Evolutionary conservation across 1,140 invertebrate genomes (phyloP), one percentile per base, ranked within the genome.

Genomic region (Drosophila sulfurigaster): DNA sequence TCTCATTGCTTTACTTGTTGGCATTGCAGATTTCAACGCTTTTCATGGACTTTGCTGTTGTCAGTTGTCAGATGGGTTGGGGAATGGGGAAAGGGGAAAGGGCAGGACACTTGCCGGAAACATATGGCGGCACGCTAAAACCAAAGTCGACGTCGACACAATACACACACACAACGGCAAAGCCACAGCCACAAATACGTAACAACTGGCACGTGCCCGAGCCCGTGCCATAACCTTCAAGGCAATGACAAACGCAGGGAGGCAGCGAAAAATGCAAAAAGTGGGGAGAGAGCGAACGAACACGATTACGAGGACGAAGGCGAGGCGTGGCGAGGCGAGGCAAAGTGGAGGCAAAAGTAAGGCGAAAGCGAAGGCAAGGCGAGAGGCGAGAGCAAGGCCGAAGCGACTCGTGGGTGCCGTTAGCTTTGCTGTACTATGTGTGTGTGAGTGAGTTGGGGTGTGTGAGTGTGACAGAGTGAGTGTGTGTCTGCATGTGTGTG

Each of bases 51-150:
- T 79, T 78, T 46, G 45, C 32, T 11, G 51, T 1, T 16, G 41
- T 5, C 30, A 32, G 5, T 38, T 38, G 35, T 7, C 2, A 25
- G 1, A 20, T 7, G 16, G 11, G 10, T 25, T 30, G 32, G 51
- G 16, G 6, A 11, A 0, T 30, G 32, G 51, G 16, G 6, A 11
- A 0, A 0, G n/a, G 20, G 7, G 56, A 45, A 63, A 41, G 13
- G 69, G 69, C 72, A 75, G 82, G 78, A 82, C 83, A 87, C 85
- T 87, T 87, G 85, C 83, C 83, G 83, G 83, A 88, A 88, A 89
- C 83, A 88, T 88, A 88, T 88, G 83, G 83, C 80, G 76, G 80
- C 85, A 81, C 78, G 85, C 83, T 88, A 88, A 87, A 89, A 83
- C 83, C 85, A 88, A 88, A 83, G 74, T 73, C 80, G 75, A 71